phyloP scores from a whole-genome alignment of 2,797 vertebrate species.

The Tiaroga cobitis region DNA sequence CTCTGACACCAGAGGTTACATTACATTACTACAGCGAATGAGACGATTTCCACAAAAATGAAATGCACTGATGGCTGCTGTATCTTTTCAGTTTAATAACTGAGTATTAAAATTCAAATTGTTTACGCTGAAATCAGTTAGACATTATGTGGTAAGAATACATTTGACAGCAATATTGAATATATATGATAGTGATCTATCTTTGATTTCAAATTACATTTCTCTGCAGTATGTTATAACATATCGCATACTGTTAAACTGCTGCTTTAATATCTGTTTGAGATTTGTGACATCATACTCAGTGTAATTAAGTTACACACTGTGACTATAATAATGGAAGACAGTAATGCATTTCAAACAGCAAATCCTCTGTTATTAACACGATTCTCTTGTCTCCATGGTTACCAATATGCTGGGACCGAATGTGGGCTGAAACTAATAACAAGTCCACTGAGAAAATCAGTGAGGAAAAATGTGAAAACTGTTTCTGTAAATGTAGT shows the following conservation, averaged over 20 bases:
- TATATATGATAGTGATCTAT: background rate
- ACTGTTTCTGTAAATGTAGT: constrained; percentile 1
- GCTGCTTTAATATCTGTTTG: background rate
- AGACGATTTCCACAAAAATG: background rate
- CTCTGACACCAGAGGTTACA: constrained; percentile 6
- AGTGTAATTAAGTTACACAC: background rate
- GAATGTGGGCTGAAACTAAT: constrained; percentile 47
- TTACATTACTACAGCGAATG: background rate
- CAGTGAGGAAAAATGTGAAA: constrained; percentile 16
- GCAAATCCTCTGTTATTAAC: constrained; percentile 5
- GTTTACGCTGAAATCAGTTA: background rate
- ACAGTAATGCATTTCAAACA: constrained; percentile 28
- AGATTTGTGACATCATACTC: background rate
- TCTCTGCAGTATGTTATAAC: background rate
- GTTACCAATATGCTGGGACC: constrained; percentile 38
- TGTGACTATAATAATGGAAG: background rate
- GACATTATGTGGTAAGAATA: background rate
- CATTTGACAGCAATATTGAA: background rate
- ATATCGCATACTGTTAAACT: background rate
- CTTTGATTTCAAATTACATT: background rate
- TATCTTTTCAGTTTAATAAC: background rate
- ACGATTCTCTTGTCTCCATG: constrained; percentile 51
- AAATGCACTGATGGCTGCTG: background rate
- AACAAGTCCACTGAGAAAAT: constrained; percentile 38
- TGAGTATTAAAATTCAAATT: background rate